Evolutionary conservation across 2,797 vertebrate genomes (phyloP).

Genomic region (Sebastes wilsoni): DNA sequence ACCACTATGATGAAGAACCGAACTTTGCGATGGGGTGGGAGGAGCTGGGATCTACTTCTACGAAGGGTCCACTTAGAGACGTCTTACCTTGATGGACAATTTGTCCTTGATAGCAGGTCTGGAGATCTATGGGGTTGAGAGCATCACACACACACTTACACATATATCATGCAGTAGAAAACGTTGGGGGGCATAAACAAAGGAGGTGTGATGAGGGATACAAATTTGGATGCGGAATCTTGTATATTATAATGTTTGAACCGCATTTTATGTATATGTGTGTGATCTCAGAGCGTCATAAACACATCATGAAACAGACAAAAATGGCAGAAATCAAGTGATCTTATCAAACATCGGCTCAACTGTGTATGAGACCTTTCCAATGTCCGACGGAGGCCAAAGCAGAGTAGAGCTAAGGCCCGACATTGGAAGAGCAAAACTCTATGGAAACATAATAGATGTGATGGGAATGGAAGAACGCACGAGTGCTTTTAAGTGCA

Average conservation of each 20-base stretch:
- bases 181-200: conserved; percentile 48
- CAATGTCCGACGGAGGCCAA: not conserved
- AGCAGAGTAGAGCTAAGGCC: not conserved
- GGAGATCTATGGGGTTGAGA: conserved; percentile 85
- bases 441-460: conserved; percentile 1
- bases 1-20: conserved; percentile 53
- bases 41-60: conserved; percentile 64
- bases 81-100: conserved; percentile 86
- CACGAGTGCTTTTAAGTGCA: conserved; percentile 1
- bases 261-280: conserved; percentile 20
- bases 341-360: not conserved
- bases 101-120: conserved; percentile 84
- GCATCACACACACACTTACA: conserved; percentile 82
- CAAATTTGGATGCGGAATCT: not conserved
- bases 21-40: conserved; percentile 47
- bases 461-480: not conserved
- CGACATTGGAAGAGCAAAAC: not conserved
- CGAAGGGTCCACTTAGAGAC: conserved; percentile 48
- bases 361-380: not conserved
- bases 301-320: conserved; percentile 12
- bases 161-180: conserved; percentile 79
- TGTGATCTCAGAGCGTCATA: conserved; percentile 1
- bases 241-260: not conserved
- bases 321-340: not conserved
- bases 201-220: conserved; percentile 41